Percentiles rank a stretch among this genome's conserved stretches.
Evolutionary conservation across 1,140 invertebrate species (phyloP).

Genomic region (Drosophila tropicalis): DNA sequence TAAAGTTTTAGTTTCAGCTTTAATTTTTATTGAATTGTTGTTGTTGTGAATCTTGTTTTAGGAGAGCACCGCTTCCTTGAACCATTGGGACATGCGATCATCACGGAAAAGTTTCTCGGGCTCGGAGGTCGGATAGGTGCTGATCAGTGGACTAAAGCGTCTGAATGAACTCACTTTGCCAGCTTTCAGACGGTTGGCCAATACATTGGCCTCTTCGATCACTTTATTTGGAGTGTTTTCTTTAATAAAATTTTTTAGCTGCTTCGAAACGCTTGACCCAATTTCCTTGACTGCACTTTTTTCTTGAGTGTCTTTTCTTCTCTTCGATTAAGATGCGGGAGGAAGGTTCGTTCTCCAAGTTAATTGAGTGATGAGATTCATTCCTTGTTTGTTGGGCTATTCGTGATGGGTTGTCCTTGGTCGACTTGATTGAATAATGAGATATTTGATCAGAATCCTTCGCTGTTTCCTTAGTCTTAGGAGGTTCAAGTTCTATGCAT

Average conservation of each 20-base stretch:
- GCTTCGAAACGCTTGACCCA: not conserved
- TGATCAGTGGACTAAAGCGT: constrained; percentile 39
- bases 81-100: constrained; percentile 66
- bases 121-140: constrained; percentile 30
- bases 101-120: constrained; percentile 34
- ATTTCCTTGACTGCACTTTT: not conserved
- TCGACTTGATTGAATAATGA: not conserved
- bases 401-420: not conserved
- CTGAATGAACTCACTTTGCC: constrained; percentile 52
- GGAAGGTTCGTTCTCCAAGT: not conserved
- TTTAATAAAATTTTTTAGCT: not conserved
- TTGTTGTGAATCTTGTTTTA: constrained; percentile 13
- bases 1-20: constrained; percentile 3
- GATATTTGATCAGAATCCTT: not conserved
- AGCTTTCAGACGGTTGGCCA: constrained; percentile 50
- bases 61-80: constrained; percentile 60
- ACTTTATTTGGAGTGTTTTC: constrained; percentile 1
- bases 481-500: not conserved
- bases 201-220: constrained; percentile 26
- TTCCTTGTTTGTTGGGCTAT: not conserved
- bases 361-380: not conserved
- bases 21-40: not conserved
- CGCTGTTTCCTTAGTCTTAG: not conserved
- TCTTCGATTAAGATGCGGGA: not conserved
- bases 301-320: not conserved